Evolutionary conservation across 2,888 invertebrate genomes (phyloP).

Genomic region (Phania funesta): DNA sequence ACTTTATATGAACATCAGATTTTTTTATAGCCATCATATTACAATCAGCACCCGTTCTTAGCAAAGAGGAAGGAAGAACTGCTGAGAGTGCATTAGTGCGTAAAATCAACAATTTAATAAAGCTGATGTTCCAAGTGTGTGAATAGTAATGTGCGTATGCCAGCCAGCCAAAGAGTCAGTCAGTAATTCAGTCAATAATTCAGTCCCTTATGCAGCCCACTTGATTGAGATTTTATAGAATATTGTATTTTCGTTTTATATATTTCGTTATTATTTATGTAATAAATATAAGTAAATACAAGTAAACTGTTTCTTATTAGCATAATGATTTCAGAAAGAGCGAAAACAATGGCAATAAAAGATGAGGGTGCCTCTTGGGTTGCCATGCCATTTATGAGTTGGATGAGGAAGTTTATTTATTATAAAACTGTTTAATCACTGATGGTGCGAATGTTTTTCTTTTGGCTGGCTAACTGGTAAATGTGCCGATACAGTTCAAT

Average conservation of each 20-base stretch:
- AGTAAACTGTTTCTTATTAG: slow-evolving; percentile 59
- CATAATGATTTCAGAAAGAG: slow-evolving; percentile 47
- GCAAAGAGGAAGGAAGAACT: not conserved
- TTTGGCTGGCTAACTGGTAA: slow-evolving; percentile 23
- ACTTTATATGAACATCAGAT: slow-evolving; percentile 70
- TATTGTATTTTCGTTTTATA: not conserved
- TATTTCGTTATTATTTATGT: slow-evolving; percentile 3
- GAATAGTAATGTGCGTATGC: slow-evolving; percentile 14
- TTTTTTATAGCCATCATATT: slow-evolving; percentile 61
- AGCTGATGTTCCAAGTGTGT: not conserved
- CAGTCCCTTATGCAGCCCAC: slow-evolving; percentile 22
- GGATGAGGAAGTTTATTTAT: slow-evolving; percentile 15
- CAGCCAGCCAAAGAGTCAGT: slow-evolving; percentile 17
- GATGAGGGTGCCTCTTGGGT: slow-evolving; percentile 61
- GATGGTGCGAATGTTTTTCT: slow-evolving; percentile 64
- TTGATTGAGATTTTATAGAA: slow-evolving; percentile 23
- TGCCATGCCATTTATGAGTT: slow-evolving; percentile 40
- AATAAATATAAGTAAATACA: slow-evolving; percentile 17
- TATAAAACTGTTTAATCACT: slow-evolving; percentile 23
- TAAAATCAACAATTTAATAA: slow-evolving; percentile 66
- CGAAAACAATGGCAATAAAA: slow-evolving; percentile 7
- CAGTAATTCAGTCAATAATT: not conserved
- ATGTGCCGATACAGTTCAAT: slow-evolving; percentile 49
- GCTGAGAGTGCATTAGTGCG: slow-evolving; percentile 56
- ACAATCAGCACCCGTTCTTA: slow-evolving; percentile 45